Percentiles rank a stretch among this genome's conserved stretches.
These are phyloP conservation scores for Pithys albifrons DNA, from an alignment of 2,113 vertebrate genomes.

Conservation along the genomic window DNA sequence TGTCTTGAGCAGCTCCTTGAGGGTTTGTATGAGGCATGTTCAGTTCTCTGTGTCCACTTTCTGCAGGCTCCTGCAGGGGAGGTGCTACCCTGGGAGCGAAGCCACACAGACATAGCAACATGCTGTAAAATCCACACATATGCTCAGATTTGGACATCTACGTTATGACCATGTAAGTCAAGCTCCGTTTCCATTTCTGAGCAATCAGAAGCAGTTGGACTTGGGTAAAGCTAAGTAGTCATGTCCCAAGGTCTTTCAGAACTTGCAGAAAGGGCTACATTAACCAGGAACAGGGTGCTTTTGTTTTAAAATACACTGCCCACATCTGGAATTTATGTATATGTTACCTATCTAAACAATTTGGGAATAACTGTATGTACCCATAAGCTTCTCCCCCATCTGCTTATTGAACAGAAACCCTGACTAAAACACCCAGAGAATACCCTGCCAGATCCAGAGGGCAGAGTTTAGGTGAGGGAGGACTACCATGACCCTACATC, in stretches of 20 bases:
- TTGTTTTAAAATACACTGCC: neutral
- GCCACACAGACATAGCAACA: neutral
- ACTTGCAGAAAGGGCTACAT: neutral
- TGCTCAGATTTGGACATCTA: neutral
- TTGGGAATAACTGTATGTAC: neutral
- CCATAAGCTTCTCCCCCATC: neutral
- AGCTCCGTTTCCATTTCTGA: neutral
- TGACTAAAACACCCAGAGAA: neutral
- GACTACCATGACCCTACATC: neutral
- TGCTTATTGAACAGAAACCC: neutral
- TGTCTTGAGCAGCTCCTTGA: neutral
- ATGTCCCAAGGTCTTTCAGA: neutral
- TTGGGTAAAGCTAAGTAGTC: neutral
- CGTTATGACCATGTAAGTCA: neutral
- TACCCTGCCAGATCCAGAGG: neutral
- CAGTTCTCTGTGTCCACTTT: neutral
- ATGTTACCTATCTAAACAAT: neutral
- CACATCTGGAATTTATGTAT: neutral
- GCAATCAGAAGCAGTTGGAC: neutral
- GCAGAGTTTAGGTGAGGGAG: neutral
- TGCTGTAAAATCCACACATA: neutral
- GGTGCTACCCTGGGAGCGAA: neutral
- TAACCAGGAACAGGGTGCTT: neutral
- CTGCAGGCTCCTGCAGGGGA: neutral
- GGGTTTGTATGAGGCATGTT: rapidly evolving